These are phyloP conservation scores for Hephaestus fuliginosus DNA, from an alignment of 2,797 vertebrate genomes.

Conservation along the genomic window DNA sequence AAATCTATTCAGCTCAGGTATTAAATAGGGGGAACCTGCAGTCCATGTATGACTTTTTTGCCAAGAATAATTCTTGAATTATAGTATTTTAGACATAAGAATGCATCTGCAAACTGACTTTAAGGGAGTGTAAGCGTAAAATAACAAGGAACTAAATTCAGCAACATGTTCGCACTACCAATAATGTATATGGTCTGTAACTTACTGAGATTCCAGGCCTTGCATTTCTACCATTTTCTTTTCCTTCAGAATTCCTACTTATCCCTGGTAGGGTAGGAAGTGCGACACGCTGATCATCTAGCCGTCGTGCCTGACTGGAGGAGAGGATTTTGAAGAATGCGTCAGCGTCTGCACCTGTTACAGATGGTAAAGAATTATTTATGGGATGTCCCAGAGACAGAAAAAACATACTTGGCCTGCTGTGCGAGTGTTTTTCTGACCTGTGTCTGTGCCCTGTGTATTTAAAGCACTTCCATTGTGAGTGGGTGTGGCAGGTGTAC, in stretches of 20 bases:
- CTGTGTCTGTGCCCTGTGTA: slow-evolving; percentile 30
- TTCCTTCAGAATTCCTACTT: slow-evolving; percentile 45
- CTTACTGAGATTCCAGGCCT: slow-evolving; percentile 46
- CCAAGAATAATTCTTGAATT: not conserved
- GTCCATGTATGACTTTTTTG: not conserved
- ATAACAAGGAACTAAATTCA: not conserved
- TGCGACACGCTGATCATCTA: slow-evolving; percentile 66
- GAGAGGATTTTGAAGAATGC: slow-evolving; percentile 63
- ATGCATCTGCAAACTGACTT: not conserved
- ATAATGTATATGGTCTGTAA: slow-evolving; percentile 9
- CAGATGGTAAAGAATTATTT: slow-evolving; percentile 41
- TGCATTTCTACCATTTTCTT: slow-evolving; percentile 27
- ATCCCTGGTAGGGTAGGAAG: slow-evolving; percentile 63
- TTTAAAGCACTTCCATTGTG: slow-evolving; percentile 65
- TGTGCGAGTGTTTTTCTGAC: slow-evolving; percentile 56
- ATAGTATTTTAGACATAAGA: not conserved
- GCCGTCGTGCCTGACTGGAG: slow-evolving; percentile 56
- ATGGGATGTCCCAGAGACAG: not conserved
- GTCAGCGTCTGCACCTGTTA: slow-evolving; percentile 68
- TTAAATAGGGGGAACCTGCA: not conserved
- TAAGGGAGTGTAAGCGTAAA: not conserved
- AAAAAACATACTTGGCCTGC: slow-evolving; percentile 43
- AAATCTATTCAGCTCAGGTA: slow-evolving; percentile 2
- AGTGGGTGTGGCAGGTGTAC: slow-evolving; percentile 61
- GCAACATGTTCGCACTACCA: not conserved